phyloP scores from a whole-genome alignment of 2,797 vertebrate genomes.

The Myripristis jacobus region DNA sequence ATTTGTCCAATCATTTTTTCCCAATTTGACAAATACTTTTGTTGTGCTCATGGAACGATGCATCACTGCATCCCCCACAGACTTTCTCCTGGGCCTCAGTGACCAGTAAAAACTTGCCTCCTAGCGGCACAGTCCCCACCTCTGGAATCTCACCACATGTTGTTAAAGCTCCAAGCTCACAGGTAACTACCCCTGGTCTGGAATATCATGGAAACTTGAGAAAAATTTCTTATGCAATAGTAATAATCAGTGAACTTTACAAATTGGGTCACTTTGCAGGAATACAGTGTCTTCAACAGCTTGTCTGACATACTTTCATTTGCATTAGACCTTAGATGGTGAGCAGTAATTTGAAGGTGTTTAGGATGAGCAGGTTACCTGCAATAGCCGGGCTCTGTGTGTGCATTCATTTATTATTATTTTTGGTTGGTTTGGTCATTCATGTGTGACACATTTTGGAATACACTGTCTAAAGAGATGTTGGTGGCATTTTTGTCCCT shows the following conservation, averaged over 20 bases:
- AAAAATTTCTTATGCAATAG: neutral
- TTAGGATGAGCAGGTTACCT: neutral
- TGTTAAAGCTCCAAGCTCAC: constrained; percentile 96
- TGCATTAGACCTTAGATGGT: neutral
- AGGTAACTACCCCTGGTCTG: constrained; percentile 84
- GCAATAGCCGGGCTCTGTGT: neutral
- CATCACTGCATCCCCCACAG: constrained; percentile 87
- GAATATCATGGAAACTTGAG: neutral
- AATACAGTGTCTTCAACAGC: neutral
- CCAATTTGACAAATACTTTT: neutral
- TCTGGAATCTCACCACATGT: constrained; percentile 96
- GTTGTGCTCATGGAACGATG: constrained; percentile 43
- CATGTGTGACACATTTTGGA: no score
- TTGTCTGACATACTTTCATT: neutral
- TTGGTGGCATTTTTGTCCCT: no score
- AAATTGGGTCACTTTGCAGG: neutral
- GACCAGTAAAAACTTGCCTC: constrained; percentile 99
- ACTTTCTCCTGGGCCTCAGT: constrained; percentile 99
- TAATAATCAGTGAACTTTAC: neutral
- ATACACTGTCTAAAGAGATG: no score
- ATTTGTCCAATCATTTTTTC: neutral
- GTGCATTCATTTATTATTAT: no score
- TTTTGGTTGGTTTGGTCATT: no score
- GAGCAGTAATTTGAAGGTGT: neutral
- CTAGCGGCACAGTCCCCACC: constrained; percentile 92